Evolutionary conservation across 1,140 invertebrate species (phyloP), one percentile per base, ranked within the genome.

Genomic region (Heliothis virescens): DNA sequence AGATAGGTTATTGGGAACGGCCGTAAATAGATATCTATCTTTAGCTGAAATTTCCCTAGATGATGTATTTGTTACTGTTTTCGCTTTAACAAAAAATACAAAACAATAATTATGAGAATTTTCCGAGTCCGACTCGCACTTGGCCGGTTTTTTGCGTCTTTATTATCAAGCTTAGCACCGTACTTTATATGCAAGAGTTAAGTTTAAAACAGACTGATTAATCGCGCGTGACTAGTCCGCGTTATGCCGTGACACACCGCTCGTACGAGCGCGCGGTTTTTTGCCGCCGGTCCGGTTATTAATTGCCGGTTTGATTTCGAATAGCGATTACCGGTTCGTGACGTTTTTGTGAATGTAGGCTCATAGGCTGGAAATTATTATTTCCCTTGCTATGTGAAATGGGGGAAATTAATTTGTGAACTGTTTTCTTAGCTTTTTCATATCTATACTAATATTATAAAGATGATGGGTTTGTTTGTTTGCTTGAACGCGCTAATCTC

Each of bases 181-280:
- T 5, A 67, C 41, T 18, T 48, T 67, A 67, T 48, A 26, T 26
- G 21, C 26, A 62, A 16, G 47, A n/a, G 63, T 50, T 12, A 16
- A 5, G 16, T 29, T 18, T 15, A 62, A 29, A 50, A 11, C n/a
- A 67, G 9, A 50, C 41, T 47, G 63, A 67, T 67, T 67, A 67
- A 67, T 67, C 16, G 63, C 16, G 41, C 63, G 63, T 67, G 63
- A 50, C 47, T 50, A 48, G 41, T 67, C 18, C n/a, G 48, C 63
- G 41, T 52, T 21, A 69, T 26, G 9, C 62, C 47, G 48, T 69
- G 47, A 26, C 65, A 52, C 26, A 21, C 12, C 65, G 65, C 48
- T 12, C 15, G 11, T 50, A 10, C 67, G 21, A 15, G 63, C 67
- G 21, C 7, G 63, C n/a, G 21, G 3, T 69, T 71, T 69, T 71